Base-by-base conservation (phyloP, 23 tunicate species). In the Ciona savignyi region DNA sequence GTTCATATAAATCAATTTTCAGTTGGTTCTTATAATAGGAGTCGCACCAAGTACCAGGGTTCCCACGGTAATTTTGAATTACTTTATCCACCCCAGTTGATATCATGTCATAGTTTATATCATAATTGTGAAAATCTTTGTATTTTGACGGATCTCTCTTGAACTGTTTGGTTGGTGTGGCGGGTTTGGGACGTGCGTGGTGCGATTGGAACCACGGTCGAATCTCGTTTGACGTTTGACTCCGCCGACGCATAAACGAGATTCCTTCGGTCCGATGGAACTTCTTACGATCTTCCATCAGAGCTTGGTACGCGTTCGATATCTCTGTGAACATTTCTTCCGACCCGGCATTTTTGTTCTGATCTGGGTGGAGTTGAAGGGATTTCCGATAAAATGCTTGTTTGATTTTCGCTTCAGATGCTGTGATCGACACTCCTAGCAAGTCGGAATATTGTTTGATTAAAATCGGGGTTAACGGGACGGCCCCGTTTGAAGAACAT, bases 351-450 rank as follows among this genome's bases (percentile, higher is more conserved):
- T 60, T 29, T 60, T 76, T 82, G 80, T 85, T 91, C 2, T 32
- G 62, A 67, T 91, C 97, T 0, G 97, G 97, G 76, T 91, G 97
- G 32, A 72, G 27, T 49, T 51, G 67, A 27, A 81, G 32, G 31
- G 86, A 79, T 34, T 77, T 91, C 42, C 70, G 80, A 72, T 85
- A 91, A 80, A 84, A 91, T 0, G 93, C 85, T 66, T 91, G 86
- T 34, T 85, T 85, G 22, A 91, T 76, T 80, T 78, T 81, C 56
- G 56, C 56, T 42, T 42, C 56, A 42, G 56, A 42, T 6, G 56
- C 56, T 42, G 56, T 42, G 11, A 42, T 15, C 15, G 56, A 42
- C 15, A 42, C 56, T 15, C 56, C 56, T 6, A 42, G 56, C 56
- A 42, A 15, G 56, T 42, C 56, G 15, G 11, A 42, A 42, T 42